Evolutionary conservation across 1,140 invertebrate species (phyloP), one percentile per base, ranked within the genome.

Genomic region (Drosophila pectinifera): DNA sequence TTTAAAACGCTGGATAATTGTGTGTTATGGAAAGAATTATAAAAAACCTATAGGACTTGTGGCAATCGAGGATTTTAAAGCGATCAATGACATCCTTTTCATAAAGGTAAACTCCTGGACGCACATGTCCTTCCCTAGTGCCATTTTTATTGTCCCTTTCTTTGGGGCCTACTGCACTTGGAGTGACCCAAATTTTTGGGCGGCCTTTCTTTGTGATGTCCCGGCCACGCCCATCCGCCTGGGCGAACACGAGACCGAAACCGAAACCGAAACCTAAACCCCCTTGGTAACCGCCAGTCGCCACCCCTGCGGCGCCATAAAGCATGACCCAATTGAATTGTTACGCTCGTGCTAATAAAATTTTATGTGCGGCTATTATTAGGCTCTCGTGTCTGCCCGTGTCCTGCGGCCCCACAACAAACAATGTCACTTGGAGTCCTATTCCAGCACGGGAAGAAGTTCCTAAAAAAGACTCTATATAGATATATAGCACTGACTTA

Each of bases 271-370:
- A 58, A 55, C 41, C 38, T 4, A 11, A 20, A 24, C 26, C 18
- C 28, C 55, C 24, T 38, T 20, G 11, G 14, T 18, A 31, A 63
- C 14, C 41, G 22, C 13, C 62, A 16, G 39, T 63, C 31, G 22
- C 42, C 58, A 43, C 61, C 64, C 58, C 56, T 53, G 38, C 28
- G 84, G 77, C 84, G 59, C 61, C 76, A 64, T 88, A 80, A 84
- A 89, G 69, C 80, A 88, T 83, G 80, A 88, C 84, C 83, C 84
- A 89, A 88, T 88, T 89, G 84, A 89, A 88, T 84, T 88, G 84
- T 78, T 84, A 89, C 84, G 77, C 79, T 73, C 61, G 38, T 49
- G 75, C 83, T 88, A 88, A 88, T 88, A 88, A 88, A 88, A 88
- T 88, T 83, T 89, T 79, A 88, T 88, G 80, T 84, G 84, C 84